These are phyloP conservation scores for Eupithecia subumbrata DNA, from an alignment of 2,888 invertebrate genomes.

Conservation along the genomic window DNA sequence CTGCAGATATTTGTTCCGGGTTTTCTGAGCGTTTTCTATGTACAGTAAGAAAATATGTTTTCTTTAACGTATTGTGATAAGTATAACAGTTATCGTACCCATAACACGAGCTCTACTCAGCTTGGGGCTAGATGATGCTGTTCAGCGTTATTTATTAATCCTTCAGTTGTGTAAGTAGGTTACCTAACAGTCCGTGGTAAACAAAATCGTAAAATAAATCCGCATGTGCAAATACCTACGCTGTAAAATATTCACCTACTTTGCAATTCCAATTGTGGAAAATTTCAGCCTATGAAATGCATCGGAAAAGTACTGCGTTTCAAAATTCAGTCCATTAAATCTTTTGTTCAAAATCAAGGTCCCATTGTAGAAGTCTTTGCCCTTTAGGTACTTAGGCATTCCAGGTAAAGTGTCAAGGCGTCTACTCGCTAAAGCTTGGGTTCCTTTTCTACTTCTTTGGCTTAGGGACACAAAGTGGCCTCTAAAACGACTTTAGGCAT, in stretches of 20 bases:
- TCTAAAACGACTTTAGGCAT: too few species aligned
- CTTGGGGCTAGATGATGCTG: background rate
- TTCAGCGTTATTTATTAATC: background rate
- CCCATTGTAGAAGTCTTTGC: background rate
- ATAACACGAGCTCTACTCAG: background rate
- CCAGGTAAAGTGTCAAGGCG: too few species aligned
- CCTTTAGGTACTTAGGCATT: background rate
- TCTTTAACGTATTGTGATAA: too few species aligned
- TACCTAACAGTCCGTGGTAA: background rate
- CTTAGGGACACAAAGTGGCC: too few species aligned
- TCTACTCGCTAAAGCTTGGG: too few species aligned
- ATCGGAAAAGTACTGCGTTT: background rate
- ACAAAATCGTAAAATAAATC: constrained; percentile 1
- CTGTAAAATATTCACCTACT: background rate
- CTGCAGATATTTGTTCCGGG: too few species aligned
- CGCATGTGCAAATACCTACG: background rate
- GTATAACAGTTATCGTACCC: background rate
- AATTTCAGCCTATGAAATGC: background rate
- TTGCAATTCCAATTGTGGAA: constrained; percentile 1
- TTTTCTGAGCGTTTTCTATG: too few species aligned
- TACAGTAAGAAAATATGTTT: too few species aligned
- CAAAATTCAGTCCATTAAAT: background rate
- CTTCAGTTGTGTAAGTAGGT: background rate
- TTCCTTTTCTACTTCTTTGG: too few species aligned
- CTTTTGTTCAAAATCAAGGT: background rate